A percentile compares a stretch with the other conserved stretches of the same genome.
Conservation (phyloP, 2,888 invertebrate genomes). For the Odontocolon sp. region DNA sequence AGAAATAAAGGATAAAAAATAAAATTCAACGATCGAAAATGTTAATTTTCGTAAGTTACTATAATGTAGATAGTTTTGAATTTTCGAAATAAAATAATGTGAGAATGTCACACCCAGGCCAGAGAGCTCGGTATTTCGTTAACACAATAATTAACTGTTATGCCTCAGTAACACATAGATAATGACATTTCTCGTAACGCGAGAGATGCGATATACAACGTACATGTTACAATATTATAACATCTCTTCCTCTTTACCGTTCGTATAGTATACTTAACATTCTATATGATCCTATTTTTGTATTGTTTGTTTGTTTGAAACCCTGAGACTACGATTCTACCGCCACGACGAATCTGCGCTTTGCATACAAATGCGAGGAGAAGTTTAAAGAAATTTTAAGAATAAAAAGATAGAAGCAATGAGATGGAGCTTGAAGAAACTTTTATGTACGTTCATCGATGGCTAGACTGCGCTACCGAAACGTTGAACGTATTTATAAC, state of each 20-base stretch:
- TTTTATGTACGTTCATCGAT: slow-evolving; percentile 5
- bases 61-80: background rate
- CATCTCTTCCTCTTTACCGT: slow-evolving; percentile 40
- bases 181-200: slow-evolving; percentile 48
- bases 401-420: background rate
- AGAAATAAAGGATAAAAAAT: background rate
- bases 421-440: slow-evolving; percentile 7
- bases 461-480: background rate
- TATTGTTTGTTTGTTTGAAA: slow-evolving; percentile 70
- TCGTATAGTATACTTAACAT: slow-evolving; percentile 61
- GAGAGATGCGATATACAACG: slow-evolving; percentile 52
- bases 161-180: slow-evolving; percentile 59
- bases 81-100: no score
- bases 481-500: slow-evolving; percentile 10
- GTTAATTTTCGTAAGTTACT: background rate
- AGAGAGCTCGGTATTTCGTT: slow-evolving; percentile 46
- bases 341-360: slow-evolving; percentile 72
- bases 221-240: slow-evolving; percentile 58
- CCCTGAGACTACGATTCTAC: slow-evolving; percentile 77
- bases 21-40: background rate
- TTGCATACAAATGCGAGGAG: slow-evolving; percentile 43
- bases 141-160: slow-evolving; percentile 55
- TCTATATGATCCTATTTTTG: slow-evolving; percentile 68
- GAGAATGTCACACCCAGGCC: slow-evolving; percentile 23
- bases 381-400: background rate